phyloP scores from a whole-genome alignment of 2,797 vertebrate species.

The Syngnathus acus region DNA sequence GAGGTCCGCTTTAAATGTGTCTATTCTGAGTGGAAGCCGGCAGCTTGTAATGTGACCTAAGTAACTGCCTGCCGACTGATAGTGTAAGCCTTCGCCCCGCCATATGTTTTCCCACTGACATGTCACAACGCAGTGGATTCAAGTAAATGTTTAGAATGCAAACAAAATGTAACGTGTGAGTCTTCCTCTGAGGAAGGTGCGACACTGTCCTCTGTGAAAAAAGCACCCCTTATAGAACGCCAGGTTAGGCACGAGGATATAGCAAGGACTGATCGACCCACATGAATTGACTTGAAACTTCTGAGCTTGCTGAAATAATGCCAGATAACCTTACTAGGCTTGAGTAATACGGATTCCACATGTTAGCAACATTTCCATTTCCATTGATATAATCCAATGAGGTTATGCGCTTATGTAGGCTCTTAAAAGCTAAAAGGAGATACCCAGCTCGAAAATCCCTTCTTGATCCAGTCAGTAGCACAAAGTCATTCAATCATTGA shows the following conservation, averaged over 20 bases:
- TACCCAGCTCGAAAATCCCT: neutral
- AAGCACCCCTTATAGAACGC: neutral
- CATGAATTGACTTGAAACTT: constrained; percentile 50
- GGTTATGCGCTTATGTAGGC: neutral
- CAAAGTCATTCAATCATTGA: neutral
- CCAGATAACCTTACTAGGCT: constrained; percentile 38
- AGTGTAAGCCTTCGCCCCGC: constrained; percentile 40
- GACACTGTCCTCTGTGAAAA: constrained; percentile 12
- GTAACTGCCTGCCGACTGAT: constrained; percentile 60
- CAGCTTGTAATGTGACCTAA: constrained; percentile 76
- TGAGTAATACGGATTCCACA: neutral
- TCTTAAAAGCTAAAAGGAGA: neutral
- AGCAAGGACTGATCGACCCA: constrained; percentile 48
- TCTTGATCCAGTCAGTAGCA: neutral
- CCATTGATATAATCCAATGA: neutral
- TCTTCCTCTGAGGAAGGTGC: constrained; percentile 18
- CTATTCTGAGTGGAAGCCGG: constrained; percentile 52
- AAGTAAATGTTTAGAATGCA: constrained; percentile 30
- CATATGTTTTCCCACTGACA: constrained; percentile 47
- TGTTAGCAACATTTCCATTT: too few species aligned
- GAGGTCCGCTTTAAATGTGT: constrained; percentile 72
- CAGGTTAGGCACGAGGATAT: constrained; percentile 50
- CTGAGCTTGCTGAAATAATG: constrained; percentile 29
- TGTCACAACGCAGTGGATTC: constrained; percentile 27
- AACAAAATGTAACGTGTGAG: constrained; percentile 21